Percentiles rank a stretch among this genome's conserved stretches.
phyloP scores from a whole-genome alignment of 2,113 vertebrate species.

The Gadus macrocephalus region DNA sequence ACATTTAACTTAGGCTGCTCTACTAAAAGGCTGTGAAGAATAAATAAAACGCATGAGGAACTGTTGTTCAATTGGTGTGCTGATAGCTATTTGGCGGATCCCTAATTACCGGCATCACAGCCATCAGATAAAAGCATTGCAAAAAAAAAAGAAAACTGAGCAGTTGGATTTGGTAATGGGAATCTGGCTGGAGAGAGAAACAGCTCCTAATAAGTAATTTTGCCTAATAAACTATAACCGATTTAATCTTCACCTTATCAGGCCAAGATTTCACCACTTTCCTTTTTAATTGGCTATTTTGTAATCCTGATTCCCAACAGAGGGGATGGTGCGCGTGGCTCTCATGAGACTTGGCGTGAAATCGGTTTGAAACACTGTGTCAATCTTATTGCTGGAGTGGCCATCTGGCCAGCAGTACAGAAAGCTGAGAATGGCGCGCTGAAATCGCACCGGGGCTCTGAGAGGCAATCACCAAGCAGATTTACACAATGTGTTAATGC shows the following conservation, averaged over 20 bases:
- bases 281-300: constrained; percentile 98
- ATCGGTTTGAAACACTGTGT: constrained; percentile 98
- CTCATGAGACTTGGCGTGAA: constrained; percentile 93
- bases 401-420: constrained; percentile 94
- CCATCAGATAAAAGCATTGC: constrained; percentile 67
- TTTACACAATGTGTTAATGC: constrained; percentile 79
- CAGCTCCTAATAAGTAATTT: constrained; percentile 80
- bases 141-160: constrained; percentile 75
- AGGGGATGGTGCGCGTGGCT: constrained; percentile 85
- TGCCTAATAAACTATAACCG: constrained; percentile 83
- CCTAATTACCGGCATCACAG: constrained; percentile 69
- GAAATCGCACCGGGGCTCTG: constrained; percentile 78
- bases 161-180: constrained; percentile 69
- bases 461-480: constrained; percentile 83
- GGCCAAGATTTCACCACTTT: constrained; percentile 90
- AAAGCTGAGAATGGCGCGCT: constrained; percentile 78
- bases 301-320: constrained; percentile 98
- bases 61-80: constrained; percentile 65
- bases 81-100: constrained; percentile 67
- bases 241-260: constrained; percentile 85
- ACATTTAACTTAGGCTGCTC: constrained; percentile 43
- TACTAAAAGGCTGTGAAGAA: constrained; percentile 57
- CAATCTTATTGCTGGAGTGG: constrained; percentile 90
- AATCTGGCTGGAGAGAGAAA: constrained; percentile 77
- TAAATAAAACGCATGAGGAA: constrained; percentile 65